Percentiles rank a stretch among this genome's conserved stretches.
Evolutionary conservation across 2,888 invertebrate genomes (phyloP).

Genomic region (Piscicola geometra): DNA sequence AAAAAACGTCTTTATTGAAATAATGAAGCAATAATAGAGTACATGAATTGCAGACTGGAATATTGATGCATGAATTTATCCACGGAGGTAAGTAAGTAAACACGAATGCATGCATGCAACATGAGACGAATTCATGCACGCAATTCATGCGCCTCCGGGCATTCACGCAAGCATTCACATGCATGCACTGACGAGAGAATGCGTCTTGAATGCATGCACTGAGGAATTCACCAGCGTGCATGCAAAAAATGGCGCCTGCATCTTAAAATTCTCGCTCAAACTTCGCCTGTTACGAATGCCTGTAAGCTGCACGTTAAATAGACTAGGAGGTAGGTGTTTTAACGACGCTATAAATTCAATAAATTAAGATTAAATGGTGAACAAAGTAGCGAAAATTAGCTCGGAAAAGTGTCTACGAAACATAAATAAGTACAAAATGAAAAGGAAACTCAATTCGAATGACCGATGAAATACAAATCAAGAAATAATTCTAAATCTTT

Average conservation of each 20-base stretch:
- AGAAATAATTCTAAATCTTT: no score
- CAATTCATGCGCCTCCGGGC: no score
- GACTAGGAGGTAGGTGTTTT: slow-evolving; percentile 5
- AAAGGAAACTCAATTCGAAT: no score
- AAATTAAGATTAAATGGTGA: neutral
- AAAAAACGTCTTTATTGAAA: neutral
- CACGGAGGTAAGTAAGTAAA: neutral
- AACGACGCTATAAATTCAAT: slow-evolving; percentile 8
- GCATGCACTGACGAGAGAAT: neutral
- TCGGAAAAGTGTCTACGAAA: no score
- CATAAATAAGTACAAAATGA: no score
- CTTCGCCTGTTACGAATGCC: no score
- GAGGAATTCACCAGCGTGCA: neutral
- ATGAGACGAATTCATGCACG: neutral
- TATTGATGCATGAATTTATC: neutral
- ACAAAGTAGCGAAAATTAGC: neutral
- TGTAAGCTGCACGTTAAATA: neutral
- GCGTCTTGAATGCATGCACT: neutral
- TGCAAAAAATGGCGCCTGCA: neutral
- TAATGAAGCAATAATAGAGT: slow-evolving; percentile 2
- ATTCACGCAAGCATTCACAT: no score
- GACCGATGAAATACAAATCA: no score
- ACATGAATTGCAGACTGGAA: slow-evolving; percentile 16
- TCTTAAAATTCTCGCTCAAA: neutral
- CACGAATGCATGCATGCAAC: neutral